These are phyloP conservation scores for Poeciliopsis gracilis DNA, from an alignment of 2,797 vertebrate species.

Conservation along the genomic window DNA sequence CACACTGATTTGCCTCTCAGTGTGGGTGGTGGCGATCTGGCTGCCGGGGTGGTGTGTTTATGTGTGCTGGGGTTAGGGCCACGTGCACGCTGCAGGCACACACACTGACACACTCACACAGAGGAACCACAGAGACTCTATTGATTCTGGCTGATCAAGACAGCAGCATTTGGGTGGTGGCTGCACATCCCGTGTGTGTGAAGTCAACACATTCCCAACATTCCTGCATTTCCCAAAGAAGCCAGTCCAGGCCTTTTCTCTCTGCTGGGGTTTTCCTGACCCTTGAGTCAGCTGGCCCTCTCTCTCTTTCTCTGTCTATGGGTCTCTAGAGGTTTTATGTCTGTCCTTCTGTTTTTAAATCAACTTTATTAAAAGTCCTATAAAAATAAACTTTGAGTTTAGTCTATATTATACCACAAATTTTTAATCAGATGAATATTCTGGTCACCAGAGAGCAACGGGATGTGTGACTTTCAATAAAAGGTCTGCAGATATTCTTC, in stretches of 20 bases:
- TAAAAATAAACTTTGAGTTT: neutral
- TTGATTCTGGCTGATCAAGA: slow-evolving; percentile 81
- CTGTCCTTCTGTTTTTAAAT: neutral
- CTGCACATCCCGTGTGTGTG: slow-evolving; percentile 74
- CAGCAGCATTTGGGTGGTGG: slow-evolving; percentile 63
- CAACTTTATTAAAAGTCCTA: neutral
- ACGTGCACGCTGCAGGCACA: slow-evolving; percentile 61
- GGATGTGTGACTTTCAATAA: neutral
- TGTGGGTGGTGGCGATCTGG: slow-evolving; percentile 68
- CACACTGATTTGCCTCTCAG: slow-evolving; percentile 49
- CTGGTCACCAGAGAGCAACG: neutral
- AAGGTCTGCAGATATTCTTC: neutral
- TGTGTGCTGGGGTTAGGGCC: slow-evolving; percentile 73
- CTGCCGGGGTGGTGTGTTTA: slow-evolving; percentile 74
- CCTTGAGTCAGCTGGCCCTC: slow-evolving; percentile 22
- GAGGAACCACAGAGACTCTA: slow-evolving; percentile 76
- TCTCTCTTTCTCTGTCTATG: slow-evolving; percentile 12
- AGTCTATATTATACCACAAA: neutral
- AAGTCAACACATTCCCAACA: slow-evolving; percentile 89
- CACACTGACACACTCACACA: slow-evolving; percentile 40
- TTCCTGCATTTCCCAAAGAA: slow-evolving; percentile 87
- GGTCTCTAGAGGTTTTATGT: slow-evolving; percentile 6
- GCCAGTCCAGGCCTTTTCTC: slow-evolving; percentile 61
- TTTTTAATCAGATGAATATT: slow-evolving; percentile 6
- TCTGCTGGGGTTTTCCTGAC: slow-evolving; percentile 45